Evolutionary conservation across 1,140 invertebrate genomes (phyloP), one percentile per base, ranked within the genome.

Genomic region (Neuroterus valhalla): DNA sequence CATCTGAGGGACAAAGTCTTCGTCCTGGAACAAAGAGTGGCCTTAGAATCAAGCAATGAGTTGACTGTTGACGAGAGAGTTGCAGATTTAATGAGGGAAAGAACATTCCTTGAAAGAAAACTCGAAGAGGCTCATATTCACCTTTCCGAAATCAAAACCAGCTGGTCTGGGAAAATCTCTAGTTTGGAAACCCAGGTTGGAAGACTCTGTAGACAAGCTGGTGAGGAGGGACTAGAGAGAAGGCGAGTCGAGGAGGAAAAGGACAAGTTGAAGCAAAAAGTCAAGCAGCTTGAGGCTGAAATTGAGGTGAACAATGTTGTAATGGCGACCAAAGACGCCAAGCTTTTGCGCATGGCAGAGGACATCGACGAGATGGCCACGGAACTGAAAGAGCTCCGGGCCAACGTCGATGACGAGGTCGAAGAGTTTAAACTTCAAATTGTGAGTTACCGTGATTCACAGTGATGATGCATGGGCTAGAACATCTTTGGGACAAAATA

Each of bases 101-200:
- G 94, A 12, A 92, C 92, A 14, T 88, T 95, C 1, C 84, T 96
- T 4, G 94, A 96, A 79, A 91, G 95, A 55, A 93, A 95, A 78
- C 86, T 97, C 21, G 94, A 96, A 78, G 96, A 98, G 83, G 92
- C 95, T 0, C 94, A 96, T 83, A 90, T 97, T 75, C 96, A 97
- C 86, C 85, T 98, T 1, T 94, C 95, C 0, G 95, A 97, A 80
- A 96, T 97, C 75, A 97, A 97, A 85, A 95, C 95, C 2, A 95
- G 95, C 0, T 97, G 96, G 96, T 96, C 95, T 81, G 94, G 94
- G 26, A 96, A 97, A 86, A 97, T 97, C 78, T 93, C 95, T 5
- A 93, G 94, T 5, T 85, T 97, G 12, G 96, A 97, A 87, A 96
- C 95, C 5, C 96, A 97, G 91, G 93, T 95, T 66, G 94, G 94